These are phyloP conservation scores for Drosophila obscura DNA, from an alignment of 1,140 invertebrate species.

Conservation along the genomic window DNA sequence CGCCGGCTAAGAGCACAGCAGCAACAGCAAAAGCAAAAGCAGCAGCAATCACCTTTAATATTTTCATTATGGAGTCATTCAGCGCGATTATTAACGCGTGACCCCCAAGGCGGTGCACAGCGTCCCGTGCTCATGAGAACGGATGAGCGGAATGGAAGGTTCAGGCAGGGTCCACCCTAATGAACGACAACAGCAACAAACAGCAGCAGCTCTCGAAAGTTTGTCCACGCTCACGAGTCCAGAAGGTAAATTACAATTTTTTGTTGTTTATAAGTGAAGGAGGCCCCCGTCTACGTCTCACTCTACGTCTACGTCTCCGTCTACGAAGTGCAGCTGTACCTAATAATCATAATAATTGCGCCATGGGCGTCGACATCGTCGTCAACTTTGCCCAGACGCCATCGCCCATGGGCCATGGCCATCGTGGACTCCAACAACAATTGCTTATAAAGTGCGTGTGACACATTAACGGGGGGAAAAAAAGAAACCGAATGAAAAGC, in stretches of 20 bases:
- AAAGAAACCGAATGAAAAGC: slow-evolving; percentile 35
- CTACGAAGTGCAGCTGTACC: slow-evolving; percentile 74
- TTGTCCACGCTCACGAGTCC: no score
- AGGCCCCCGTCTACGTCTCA: slow-evolving; percentile 35
- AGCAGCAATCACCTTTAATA: slow-evolving; percentile 81
- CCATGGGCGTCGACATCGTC: slow-evolving; percentile 72
- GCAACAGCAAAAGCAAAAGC: slow-evolving; percentile 35
- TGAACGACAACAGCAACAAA: slow-evolving; percentile 60
- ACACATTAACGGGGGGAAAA: slow-evolving; percentile 71
- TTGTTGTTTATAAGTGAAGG: slow-evolving; percentile 71
- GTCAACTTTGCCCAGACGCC: slow-evolving; percentile 79
- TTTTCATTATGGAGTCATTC: slow-evolving; percentile 83
- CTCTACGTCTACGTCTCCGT: not conserved
- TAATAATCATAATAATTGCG: slow-evolving; percentile 83
- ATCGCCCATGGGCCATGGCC: slow-evolving; percentile 9
- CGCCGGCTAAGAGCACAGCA: slow-evolving; percentile 51
- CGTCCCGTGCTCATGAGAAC: slow-evolving; percentile 33
- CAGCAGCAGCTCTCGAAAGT: no score
- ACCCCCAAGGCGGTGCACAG: slow-evolving; percentile 74
- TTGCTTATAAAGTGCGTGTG: slow-evolving; percentile 82
- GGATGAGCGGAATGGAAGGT: slow-evolving; percentile 18
- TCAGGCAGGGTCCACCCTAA: slow-evolving; percentile 41
- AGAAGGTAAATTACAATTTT: slow-evolving; percentile 76
- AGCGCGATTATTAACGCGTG: slow-evolving; percentile 80
- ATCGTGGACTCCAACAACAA: slow-evolving; percentile 56